phyloP scores from a whole-genome alignment of 2,797 vertebrate species.

The Sparidentex hasta region DNA sequence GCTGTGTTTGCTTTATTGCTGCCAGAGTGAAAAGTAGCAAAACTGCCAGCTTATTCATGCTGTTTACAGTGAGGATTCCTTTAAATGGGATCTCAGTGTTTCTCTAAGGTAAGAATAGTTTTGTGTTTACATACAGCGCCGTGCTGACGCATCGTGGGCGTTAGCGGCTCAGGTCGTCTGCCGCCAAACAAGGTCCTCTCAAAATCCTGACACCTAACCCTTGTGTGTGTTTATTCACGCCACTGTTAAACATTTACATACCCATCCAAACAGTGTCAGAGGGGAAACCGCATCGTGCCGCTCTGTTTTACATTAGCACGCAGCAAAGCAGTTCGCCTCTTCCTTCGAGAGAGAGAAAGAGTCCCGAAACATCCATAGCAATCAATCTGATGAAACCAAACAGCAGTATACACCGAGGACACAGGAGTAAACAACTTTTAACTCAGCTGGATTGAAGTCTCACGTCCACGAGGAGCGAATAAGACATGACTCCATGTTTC shows the following conservation, averaged over 20 bases:
- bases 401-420: conserved; percentile 58
- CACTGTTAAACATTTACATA: conserved; percentile 80
- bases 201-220: conserved; percentile 73
- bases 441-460: conserved; percentile 40
- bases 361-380: conserved; percentile 62
- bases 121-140: conserved; percentile 11
- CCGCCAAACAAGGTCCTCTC: conserved; percentile 43
- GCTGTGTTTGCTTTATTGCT: conserved; percentile 2
- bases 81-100: conserved; percentile 38
- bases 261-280: conserved; percentile 72
- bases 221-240: conserved; percentile 70
- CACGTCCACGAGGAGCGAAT: conserved; percentile 38
- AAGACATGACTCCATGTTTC: conserved; percentile 46
- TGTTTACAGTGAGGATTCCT: conserved; percentile 48
- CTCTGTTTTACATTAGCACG: conserved; percentile 70
- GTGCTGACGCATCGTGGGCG: neutral
- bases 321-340: conserved; percentile 40
- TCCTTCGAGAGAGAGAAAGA: conserved; percentile 33
- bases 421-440: conserved; percentile 65
- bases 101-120: conserved; percentile 23
- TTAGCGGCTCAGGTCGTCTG: conserved; percentile 28
- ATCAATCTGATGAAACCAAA: conserved; percentile 72
- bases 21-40: neutral
- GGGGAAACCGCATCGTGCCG: conserved; percentile 44
- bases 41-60: conserved; percentile 15